Conservation (phyloP, 2,113 vertebrate species). For the Ophthalmolycus amberensis region DNA sequence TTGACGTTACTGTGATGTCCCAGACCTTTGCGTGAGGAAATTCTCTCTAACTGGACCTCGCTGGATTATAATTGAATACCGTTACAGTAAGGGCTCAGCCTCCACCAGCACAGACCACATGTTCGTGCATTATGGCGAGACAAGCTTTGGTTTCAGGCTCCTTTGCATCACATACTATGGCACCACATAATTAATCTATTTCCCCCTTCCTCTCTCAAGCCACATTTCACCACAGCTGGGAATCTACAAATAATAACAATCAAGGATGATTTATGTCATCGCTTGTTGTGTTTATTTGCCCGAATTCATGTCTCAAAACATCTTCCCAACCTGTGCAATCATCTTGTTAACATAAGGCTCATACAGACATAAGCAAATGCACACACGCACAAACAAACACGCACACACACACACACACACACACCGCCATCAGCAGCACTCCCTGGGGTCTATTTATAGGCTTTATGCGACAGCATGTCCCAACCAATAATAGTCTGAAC, state of each 20-base stretch:
- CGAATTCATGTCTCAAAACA: slow-evolving; percentile 20
- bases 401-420: slow-evolving; percentile 1
- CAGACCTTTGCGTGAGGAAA: background rate
- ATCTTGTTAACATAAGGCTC: background rate
- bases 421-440: slow-evolving; percentile 6
- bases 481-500: slow-evolving; percentile 21
- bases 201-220: background rate
- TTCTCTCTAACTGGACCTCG: background rate
- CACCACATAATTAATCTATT: slow-evolving; percentile 27
- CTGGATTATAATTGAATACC: background rate
- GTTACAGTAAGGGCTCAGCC: background rate
- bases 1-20: too few species aligned
- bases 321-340: background rate
- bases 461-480: slow-evolving; percentile 27
- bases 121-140: background rate
- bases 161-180: slow-evolving; percentile 8
- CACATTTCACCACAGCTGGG: slow-evolving; percentile 32
- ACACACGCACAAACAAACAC: background rate
- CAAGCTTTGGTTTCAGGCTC: background rate
- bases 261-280: background rate
- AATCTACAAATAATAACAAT: slow-evolving; percentile 8
- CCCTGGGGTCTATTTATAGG: slow-evolving; percentile 51
- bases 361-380: background rate
- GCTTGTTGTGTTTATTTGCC: background rate
- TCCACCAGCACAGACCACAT: background rate